Conservation (phyloP, 2,888 invertebrate genomes). For the Tetragonisca angustula region DNA sequence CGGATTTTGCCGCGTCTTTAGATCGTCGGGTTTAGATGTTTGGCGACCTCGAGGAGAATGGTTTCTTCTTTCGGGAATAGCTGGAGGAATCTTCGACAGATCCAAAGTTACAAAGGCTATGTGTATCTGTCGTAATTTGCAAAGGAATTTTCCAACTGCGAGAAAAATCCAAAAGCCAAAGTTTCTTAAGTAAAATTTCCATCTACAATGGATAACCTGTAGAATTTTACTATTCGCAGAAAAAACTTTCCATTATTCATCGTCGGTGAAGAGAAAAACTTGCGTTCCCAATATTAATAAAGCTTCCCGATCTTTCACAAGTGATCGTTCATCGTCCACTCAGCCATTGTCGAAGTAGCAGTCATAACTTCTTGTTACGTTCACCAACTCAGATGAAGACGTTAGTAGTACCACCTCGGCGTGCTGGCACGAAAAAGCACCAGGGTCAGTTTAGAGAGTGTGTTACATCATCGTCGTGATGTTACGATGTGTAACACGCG, state of each 20-base stretch:
- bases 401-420: slow-evolving; percentile 8
- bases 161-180: background rate
- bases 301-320: background rate
- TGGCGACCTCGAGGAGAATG: background rate
- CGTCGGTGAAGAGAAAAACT: background rate
- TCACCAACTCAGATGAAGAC: slow-evolving; percentile 27
- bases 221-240: background rate
- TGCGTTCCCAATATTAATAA: background rate
- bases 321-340: background rate
- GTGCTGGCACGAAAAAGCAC: slow-evolving; percentile 36
- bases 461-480: slow-evolving; percentile 60
- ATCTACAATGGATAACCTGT: background rate
- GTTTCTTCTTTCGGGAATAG: background rate
- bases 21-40: background rate
- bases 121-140: background rate
- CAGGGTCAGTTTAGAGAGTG: slow-evolving; percentile 53
- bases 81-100: background rate
- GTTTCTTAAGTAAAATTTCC: background rate
- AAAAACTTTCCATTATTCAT: background rate
- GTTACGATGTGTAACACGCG: slow-evolving; percentile 49
- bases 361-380: background rate
- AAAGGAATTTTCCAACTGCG: background rate
- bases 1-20: background rate
- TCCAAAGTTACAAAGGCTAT: background rate
- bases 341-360: background rate